Evolutionary conservation across 2,113 vertebrate species (phyloP).

Genomic region (Corythaeola cristata): DNA sequence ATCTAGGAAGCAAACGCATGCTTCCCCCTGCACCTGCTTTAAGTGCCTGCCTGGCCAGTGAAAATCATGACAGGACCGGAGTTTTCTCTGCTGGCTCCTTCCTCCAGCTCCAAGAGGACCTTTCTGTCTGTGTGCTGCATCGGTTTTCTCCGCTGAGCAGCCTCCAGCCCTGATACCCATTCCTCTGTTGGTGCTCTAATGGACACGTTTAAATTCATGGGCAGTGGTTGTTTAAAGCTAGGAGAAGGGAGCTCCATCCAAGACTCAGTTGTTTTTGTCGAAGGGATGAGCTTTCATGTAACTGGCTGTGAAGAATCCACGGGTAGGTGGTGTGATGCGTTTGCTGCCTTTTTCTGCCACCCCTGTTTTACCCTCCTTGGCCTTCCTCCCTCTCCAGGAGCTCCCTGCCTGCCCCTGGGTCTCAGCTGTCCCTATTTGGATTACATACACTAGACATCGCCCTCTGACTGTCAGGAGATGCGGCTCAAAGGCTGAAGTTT

Average conservation of each 20-base stretch:
- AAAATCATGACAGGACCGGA: not conserved
- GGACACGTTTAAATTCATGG: not conserved
- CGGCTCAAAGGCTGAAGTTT: not conserved
- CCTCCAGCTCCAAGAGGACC: not conserved
- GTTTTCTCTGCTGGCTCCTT: not conserved
- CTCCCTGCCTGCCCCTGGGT: not conserved
- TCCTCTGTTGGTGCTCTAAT: not conserved
- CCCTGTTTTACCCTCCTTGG: not conserved
- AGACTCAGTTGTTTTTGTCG: not conserved
- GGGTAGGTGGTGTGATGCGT: not conserved
- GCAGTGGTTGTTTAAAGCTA: not conserved
- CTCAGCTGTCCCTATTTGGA: accelerated
- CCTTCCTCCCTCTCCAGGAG: too few species aligned
- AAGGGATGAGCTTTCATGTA: not conserved
- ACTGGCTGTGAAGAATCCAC: not conserved
- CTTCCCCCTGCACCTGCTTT: not conserved
- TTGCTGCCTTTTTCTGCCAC: not conserved
- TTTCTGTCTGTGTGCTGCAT: not conserved
- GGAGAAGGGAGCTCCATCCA: not conserved
- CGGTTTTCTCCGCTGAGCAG: not conserved
- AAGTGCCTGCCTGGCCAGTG: not conserved
- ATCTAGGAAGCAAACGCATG: not conserved
- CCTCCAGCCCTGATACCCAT: not conserved
- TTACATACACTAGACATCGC: accelerated
- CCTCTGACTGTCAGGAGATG: not conserved